Base-by-base conservation (phyloP, 2,113 vertebrate species). In the Thymallus thymallus region DNA sequence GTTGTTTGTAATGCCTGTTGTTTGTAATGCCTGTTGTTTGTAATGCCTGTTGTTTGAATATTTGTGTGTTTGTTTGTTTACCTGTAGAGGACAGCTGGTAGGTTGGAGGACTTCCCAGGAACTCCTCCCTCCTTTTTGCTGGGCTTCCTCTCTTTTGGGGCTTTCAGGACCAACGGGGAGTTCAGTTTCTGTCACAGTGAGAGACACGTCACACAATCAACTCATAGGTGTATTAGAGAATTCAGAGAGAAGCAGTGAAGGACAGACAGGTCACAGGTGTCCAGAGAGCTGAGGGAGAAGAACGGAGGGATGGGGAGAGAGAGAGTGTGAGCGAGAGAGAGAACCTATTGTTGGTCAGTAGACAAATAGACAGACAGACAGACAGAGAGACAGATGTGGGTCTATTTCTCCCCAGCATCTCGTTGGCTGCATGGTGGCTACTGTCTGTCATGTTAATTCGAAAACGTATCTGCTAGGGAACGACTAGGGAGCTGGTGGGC, bases 41-140 rank as follows among this genome's bases (percentile, higher is more conserved):
- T 41, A 41, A 41, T 2, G 35, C 35, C 35, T 41, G 35, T 51
- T 14, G 35, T 51, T 18, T 1, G 0, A 6, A n/a, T 24, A 22
- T 24, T 9, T 6, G 20, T 20, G 22, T 1, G 20, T 23, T 24
- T 32, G 29, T n/a, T 16, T 45, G 63, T 61, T 94, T 92, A 95
- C 98, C 98, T 98, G 93, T 98, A 99, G 80, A 99, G 95, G 24
- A 98, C 93, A 0, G 96, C 93, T 0, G 98, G 96, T 78, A 98
- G 95, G 10, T 81, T 81, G 76, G 94, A 94, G 0, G 95, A 87
- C 86, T 98, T 99, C 67, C 96, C 93, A 0, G 88, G 95, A 13
- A 94, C 71, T 78, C 95, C 98, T 84, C 96, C 96, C 89, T 98
- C 97, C 83, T 98, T 98, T 91, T 98, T 99, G 92, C 95, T 98